phyloP scores from a whole-genome alignment of 2,113 vertebrate genomes.

The Trichechus manatus region DNA sequence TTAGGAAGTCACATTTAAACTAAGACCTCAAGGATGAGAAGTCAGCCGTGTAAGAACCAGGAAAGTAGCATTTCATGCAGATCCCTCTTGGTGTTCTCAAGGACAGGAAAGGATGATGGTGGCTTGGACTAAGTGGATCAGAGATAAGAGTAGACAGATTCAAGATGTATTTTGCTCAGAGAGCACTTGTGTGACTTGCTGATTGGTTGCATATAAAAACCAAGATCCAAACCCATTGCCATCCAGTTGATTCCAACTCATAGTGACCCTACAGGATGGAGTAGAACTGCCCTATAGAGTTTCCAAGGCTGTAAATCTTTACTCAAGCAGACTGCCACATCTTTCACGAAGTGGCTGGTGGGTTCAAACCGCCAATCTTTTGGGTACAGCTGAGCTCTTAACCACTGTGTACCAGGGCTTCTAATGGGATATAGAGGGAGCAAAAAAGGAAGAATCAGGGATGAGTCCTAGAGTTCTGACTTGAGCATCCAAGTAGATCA shows the following conservation, averaged over 20 bases:
- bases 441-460: slow-evolving; percentile 42
- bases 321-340: no score
- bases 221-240: no score
- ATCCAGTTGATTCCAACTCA: no score
- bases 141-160: background rate
- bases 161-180: background rate
- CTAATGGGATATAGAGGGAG: background rate
- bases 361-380: no score
- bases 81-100: background rate
- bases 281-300: no score
- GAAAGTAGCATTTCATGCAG: background rate
- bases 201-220: background rate
- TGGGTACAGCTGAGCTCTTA: no score
- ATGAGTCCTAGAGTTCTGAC: background rate
- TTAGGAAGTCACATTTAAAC: background rate
- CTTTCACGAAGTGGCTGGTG: no score
- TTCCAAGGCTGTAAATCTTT: no score
- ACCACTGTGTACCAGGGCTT: no score
- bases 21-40: background rate
- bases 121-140: background rate
- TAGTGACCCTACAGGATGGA: background rate
- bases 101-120: background rate
- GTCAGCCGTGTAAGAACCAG: background rate
- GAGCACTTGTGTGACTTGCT: background rate
- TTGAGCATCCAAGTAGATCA: background rate